Percentiles rank a stretch among this genome's conserved stretches.
Conservation (phyloP, 2,888 invertebrate species). For the Aquatica leii region DNA sequence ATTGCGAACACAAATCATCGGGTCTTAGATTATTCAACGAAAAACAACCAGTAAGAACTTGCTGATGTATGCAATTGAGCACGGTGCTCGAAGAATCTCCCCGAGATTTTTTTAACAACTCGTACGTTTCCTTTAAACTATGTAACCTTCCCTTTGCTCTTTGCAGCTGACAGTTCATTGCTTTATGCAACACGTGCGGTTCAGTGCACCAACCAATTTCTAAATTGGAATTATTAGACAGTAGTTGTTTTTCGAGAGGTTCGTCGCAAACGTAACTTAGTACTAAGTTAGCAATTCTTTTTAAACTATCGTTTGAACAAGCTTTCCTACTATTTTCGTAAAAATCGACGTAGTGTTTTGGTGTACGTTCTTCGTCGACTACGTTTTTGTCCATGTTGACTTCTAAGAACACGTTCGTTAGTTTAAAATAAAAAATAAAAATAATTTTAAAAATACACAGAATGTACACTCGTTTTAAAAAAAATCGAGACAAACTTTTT, state of each 20-base stretch:
- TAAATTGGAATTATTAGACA: conserved; percentile 42
- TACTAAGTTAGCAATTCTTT: conserved; percentile 50
- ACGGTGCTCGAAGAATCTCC: conserved; percentile 51
- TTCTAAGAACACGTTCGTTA: no score
- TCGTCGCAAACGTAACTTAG: conserved; percentile 56
- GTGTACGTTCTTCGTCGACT: conserved; percentile 51
- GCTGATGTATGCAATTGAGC: conserved; percentile 61
- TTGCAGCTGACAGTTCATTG: conserved; percentile 54
- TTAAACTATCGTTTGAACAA: conserved; percentile 43
- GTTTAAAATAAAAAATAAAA: conserved; percentile 16
- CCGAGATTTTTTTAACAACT: conserved; percentile 51
- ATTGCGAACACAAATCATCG: conserved; percentile 58
- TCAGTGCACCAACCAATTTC: conserved; percentile 58
- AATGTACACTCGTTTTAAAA: no score
- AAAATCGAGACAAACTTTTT: no score
- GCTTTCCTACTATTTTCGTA: conserved; percentile 49
- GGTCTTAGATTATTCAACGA: conserved; percentile 59
- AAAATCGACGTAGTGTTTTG: conserved; percentile 55
- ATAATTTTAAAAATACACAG: not conserved
- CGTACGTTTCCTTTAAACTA: conserved; percentile 56
- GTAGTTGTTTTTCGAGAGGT: conserved; percentile 49
- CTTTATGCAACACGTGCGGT: conserved; percentile 50
- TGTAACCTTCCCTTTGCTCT: conserved; percentile 53
- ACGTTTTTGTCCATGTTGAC: conserved; percentile 18
- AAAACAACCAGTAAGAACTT: conserved; percentile 65